A percentile compares a stretch with the other conserved stretches of the same genome.
Conservation (phyloP, 1,140 invertebrate genomes). For the Chymomyza costata region DNA sequence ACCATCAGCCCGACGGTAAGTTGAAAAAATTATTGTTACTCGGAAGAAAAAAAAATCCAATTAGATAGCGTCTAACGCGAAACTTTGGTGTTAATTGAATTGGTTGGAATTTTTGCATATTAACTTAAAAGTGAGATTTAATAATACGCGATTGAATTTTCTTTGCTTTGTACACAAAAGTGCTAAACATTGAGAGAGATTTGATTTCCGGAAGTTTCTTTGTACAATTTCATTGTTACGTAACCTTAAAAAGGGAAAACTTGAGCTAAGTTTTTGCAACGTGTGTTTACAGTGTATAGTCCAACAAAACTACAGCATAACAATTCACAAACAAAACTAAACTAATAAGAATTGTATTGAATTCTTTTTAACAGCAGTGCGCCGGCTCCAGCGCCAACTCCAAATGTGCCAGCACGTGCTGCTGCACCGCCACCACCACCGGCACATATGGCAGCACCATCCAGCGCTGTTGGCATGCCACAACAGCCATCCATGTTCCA, state of each 20-base stretch:
- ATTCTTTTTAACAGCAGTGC: constrained; percentile 38
- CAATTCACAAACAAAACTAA: too few species aligned
- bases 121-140: too few species aligned
- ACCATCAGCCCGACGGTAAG: constrained; percentile 79
- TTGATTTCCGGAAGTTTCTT: constrained; percentile 26
- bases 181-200: not conserved
- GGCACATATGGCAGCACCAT: constrained; percentile 57
- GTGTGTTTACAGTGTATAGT: constrained; percentile 23
- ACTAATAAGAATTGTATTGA: constrained; percentile 6
- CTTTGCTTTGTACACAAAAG: not conserved
- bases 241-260: constrained; percentile 45
- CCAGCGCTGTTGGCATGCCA: constrained; percentile 63
- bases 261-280: constrained; percentile 23
- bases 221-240: constrained; percentile 39
- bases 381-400: constrained; percentile 38
- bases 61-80: not conserved
- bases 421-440: constrained; percentile 60
- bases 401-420: constrained; percentile 71
- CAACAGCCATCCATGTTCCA: constrained; percentile 74
- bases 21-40: constrained; percentile 5
- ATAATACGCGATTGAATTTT: not conserved
- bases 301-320: not conserved
- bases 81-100: too few species aligned
- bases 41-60: constrained; percentile 5
- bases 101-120: too few species aligned